These are phyloP conservation scores for Myotis davidii DNA, from an alignment of 2,113 vertebrate genomes.

Conservation along the genomic window DNA sequence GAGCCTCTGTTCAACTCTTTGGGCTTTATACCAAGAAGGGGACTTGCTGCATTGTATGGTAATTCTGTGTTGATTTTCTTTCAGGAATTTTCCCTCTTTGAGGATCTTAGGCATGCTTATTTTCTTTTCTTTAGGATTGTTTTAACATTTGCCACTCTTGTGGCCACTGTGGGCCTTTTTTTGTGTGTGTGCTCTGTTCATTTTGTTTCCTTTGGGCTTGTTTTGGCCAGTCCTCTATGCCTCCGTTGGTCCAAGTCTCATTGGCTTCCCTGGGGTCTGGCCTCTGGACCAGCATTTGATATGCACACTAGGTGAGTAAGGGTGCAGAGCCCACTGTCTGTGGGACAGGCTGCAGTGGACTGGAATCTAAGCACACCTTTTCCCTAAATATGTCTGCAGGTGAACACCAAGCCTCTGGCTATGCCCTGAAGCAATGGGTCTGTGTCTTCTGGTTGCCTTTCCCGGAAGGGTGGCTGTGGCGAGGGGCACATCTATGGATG, in stretches of 20 bases:
- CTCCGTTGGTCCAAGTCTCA: accelerated
- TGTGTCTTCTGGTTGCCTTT: no score
- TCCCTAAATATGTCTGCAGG: no score
- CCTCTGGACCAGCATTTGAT: no score
- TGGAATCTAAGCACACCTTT: neutral
- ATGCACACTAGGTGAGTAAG: accelerated
- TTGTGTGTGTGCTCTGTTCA: neutral
- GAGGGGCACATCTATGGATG: neutral
- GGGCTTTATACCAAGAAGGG: no score
- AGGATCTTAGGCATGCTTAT: no score
- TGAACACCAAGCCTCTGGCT: no score
- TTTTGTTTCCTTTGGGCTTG: neutral
- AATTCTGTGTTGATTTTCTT: neutral
- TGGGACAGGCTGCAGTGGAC: no score
- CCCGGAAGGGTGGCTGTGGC: no score
- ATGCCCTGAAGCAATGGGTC: no score
- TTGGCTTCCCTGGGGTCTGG: neutral
- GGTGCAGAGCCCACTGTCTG: no score
- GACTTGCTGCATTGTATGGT: neutral
- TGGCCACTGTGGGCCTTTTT: neutral
- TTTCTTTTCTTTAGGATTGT: neutral
- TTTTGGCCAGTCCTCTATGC: accelerated
- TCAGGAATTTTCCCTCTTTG: neutral
- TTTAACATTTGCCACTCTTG: neutral
- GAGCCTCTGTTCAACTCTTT: neutral